Evolutionary conservation across 2,113 vertebrate genomes (phyloP).

Genomic region (Chamaea fasciata): DNA sequence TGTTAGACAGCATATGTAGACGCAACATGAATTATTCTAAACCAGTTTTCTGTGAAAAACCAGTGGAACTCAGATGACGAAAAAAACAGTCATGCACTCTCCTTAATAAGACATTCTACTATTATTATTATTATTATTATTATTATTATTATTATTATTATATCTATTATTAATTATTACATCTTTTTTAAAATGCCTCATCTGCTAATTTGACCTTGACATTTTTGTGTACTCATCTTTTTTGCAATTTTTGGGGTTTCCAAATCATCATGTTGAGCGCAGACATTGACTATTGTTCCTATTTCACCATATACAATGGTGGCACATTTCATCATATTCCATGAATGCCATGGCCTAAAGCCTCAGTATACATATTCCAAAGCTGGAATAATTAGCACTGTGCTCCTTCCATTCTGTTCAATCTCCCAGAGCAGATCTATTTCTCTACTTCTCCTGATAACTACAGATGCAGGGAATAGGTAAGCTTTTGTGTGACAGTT

Average conservation of each 20-base stretch:
- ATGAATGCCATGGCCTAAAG: background rate
- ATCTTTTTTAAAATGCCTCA: background rate
- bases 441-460: background rate
- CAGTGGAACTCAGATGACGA: background rate
- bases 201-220: background rate
- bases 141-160: background rate
- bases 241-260: background rate
- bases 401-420: background rate
- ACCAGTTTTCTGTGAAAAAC: background rate
- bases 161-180: background rate
- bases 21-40: background rate
- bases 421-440: background rate
- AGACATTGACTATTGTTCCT: background rate
- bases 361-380: background rate
- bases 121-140: background rate
- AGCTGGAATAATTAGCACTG: background rate
- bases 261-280: background rate
- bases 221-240: background rate
- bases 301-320: background rate
- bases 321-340: background rate
- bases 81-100: background rate
- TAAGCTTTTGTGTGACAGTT: background rate
- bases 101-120: background rate
- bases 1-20: background rate
- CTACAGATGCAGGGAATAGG: background rate